These are phyloP conservation scores for Megalopta genalis DNA, from an alignment of 1,140 invertebrate genomes.

Conservation along the genomic window DNA sequence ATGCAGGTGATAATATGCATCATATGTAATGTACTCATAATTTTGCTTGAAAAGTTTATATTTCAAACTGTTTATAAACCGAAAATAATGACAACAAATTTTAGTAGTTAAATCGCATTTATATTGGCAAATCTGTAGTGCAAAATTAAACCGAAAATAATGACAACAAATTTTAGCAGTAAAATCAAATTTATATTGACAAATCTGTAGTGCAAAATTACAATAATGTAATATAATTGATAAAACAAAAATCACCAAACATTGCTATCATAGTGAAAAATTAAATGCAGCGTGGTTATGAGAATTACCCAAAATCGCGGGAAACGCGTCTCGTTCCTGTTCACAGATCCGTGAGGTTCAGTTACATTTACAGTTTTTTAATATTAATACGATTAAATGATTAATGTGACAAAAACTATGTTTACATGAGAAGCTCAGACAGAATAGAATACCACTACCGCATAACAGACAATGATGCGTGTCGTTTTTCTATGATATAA, in stretches of 20 bases:
- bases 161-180: neutral
- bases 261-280: constrained; percentile 32
- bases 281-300: constrained; percentile 24
- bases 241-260: constrained; percentile 35
- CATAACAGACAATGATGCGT: neutral
- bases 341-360: constrained; percentile 28
- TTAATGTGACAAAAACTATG: neutral
- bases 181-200: neutral
- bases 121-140: neutral
- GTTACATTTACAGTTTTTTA: constrained; percentile 19
- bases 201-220: neutral
- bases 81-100: neutral
- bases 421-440: neutral
- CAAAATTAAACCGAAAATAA: neutral
- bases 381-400: constrained; percentile 30
- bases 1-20: too few species aligned
- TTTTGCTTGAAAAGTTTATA: neutral
- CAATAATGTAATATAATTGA: neutral
- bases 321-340: constrained; percentile 55
- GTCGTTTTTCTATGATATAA: constrained; percentile 28
- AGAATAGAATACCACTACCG: neutral
- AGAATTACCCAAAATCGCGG: constrained; percentile 61
- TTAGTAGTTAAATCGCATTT: neutral
- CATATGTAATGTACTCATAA: neutral
- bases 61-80: neutral